phyloP scores from a whole-genome alignment of 1,140 invertebrate genomes.

The Lepidurus arcticus region DNA sequence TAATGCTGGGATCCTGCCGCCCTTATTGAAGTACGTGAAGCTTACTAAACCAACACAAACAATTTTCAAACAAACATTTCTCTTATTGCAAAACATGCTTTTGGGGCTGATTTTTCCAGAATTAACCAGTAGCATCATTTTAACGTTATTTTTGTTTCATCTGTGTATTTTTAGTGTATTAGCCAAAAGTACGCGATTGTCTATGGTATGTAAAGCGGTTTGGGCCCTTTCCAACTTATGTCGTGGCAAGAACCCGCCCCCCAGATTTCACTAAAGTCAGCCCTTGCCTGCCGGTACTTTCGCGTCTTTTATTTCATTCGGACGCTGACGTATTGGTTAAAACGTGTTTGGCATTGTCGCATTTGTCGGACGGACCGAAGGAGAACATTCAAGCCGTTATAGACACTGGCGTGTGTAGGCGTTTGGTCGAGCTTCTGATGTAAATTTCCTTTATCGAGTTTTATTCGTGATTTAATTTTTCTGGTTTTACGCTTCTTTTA shows the following conservation, averaged over 20 bases:
- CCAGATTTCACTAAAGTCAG: slow-evolving; percentile 79
- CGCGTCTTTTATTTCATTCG: slow-evolving; percentile 76
- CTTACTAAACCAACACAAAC: too few relatives aligned
- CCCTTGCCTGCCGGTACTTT: slow-evolving; percentile 76
- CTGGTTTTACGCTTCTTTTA: slow-evolving; percentile 30
- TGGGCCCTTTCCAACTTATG: slow-evolving; percentile 96
- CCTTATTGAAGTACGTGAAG: slow-evolving; percentile 74
- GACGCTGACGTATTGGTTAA: slow-evolving; percentile 90
- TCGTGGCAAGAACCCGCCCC: slow-evolving; percentile 89
- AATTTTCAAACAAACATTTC: too few relatives aligned
- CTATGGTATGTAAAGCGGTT: slow-evolving; percentile 94
- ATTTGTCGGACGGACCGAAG: slow-evolving; percentile 93
- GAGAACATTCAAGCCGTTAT: slow-evolving; percentile 98
- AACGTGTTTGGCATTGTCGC: slow-evolving; percentile 91
- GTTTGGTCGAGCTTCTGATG: slow-evolving; percentile 90
- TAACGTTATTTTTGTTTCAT: slow-evolving; percentile 36
- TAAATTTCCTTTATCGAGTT: slow-evolving; percentile 46
- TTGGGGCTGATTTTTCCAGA: too few relatives aligned
- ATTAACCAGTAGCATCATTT: slow-evolving; percentile 48
- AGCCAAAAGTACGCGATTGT: slow-evolving; percentile 70
- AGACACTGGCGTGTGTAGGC: slow-evolving; percentile 87
- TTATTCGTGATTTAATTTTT: too few relatives aligned
- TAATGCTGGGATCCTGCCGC: slow-evolving; percentile 72
- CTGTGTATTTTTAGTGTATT: slow-evolving; percentile 58
- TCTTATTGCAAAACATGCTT: too few relatives aligned